Base-by-base conservation (phyloP, 37 sponge, comb jelly and placozoan genomes). In the Corticium candelabrum region DNA sequence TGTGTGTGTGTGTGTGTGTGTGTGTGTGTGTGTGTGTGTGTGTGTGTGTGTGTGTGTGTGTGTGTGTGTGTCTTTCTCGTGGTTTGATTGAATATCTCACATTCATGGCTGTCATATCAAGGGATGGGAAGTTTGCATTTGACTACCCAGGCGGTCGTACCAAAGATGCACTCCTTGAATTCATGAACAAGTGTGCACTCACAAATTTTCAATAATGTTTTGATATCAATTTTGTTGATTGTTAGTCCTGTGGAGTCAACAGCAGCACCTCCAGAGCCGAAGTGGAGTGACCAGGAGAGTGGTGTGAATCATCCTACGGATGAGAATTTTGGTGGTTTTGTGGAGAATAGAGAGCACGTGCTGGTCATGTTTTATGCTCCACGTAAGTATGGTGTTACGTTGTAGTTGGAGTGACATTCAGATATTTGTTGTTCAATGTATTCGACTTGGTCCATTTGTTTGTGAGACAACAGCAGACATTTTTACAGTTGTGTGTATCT, bases 361-460 rank as follows among this genome's bases (percentile, higher is more conserved):
- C 79, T 95, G 76, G 93, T 95, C 76, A 89, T 95, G 90, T 95
- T 95, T 85, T 95, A 95, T 50, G 93, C 96, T 15, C 96, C 96
- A 0, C 90, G 62, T 50, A n/a, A n/a, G n/a, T n/a, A n/a, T n/a
- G n/a, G 62, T 21, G 62, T 50, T 68, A 31, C n/a, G 33, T 15
- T 11, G 21, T 11, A 71, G 7, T 71, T 11, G 74, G 33, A 15
- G 33, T 11, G 33, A 11, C 33, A 31, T 71, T 29, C 27, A 7
- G n/a, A 15, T 30, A 7, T 71, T n/a, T 31, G 7, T 29, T 29
- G 7, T 29, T 71, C 74, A n/a, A 7, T 71, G n/a, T n/a, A n/a
- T n/a, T n/a, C n/a, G n/a, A n/a, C n/a, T n/a, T n/a, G n/a, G n/a
- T n/a, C n/a, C n/a, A n/a, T n/a, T n/a, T n/a, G n/a, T n/a, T n/a